phyloP scores from a whole-genome alignment of 2,888 invertebrate genomes.

The Fragum sueziense region DNA sequence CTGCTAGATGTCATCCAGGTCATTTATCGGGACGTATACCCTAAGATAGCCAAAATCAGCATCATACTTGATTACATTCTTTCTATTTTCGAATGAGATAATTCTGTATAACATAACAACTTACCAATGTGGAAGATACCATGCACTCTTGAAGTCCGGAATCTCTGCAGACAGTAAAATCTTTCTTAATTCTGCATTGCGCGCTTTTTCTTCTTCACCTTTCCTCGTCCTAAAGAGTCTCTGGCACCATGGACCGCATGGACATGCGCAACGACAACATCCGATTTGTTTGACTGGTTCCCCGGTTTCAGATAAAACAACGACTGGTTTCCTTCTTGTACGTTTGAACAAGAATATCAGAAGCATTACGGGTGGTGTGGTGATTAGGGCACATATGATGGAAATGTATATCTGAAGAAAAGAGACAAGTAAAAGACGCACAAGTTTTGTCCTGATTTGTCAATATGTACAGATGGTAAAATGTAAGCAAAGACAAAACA shows the following conservation, averaged over 20 bases:
- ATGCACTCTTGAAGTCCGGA: conserved; percentile 47
- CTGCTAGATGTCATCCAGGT: too few species aligned
- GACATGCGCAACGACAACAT: conserved; percentile 19
- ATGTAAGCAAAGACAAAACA: too few species aligned
- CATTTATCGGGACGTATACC: too few species aligned
- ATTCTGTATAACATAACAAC: neutral
- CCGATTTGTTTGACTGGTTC: neutral
- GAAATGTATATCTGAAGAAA: conserved; percentile 66
- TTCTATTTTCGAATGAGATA: too few species aligned
- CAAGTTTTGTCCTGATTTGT: too few species aligned
- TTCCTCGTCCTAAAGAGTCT: conserved; percentile 19
- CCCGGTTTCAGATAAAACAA: neutral
- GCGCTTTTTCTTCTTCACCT: neutral
- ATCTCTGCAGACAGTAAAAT: conserved; percentile 25
- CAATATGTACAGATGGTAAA: too few species aligned
- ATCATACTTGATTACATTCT: too few species aligned
- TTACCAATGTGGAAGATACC: conserved; percentile 62
- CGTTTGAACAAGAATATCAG: conserved; percentile 65
- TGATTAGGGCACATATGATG: conserved; percentile 64
- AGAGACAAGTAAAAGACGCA: too few species aligned
- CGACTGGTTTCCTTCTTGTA: conserved; percentile 27
- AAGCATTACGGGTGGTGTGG: conserved; percentile 62
- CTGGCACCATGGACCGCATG: conserved; percentile 19
- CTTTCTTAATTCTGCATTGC: conserved; percentile 17
- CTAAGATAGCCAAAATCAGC: too few species aligned